Evolutionary conservation across 2,888 invertebrate species (phyloP).

Genomic region (Mythimna loreyi): DNA sequence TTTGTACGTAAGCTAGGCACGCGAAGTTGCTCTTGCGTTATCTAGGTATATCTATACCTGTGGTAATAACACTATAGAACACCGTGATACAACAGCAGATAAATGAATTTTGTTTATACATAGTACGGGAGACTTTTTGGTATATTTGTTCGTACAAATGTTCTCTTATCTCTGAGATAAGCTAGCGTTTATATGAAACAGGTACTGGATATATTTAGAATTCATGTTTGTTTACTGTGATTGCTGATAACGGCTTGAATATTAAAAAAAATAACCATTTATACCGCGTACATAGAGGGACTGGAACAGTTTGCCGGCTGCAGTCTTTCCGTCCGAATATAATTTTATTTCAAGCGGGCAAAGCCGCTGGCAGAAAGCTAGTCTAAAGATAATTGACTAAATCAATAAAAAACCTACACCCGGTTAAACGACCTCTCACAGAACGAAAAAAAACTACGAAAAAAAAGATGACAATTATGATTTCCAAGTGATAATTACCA

Average conservation of each 20-base stretch:
- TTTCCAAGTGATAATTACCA: constrained; percentile 4
- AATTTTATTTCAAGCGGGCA: no score
- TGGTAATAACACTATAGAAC: background rate
- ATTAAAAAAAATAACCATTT: background rate
- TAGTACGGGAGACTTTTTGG: constrained; percentile 9
- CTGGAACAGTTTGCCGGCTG: no score
- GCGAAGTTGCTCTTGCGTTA: no score
- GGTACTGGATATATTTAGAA: constrained; percentile 2
- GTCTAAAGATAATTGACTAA: no score
- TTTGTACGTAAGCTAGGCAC: no score
- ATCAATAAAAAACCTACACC: background rate
- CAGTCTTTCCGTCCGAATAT: no score
- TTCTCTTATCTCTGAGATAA: constrained; percentile 29
- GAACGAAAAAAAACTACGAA: background rate
- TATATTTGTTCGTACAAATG: constrained; percentile 24
- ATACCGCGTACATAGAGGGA: no score
- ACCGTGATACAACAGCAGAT: constrained; percentile 3
- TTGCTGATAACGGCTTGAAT: background rate
- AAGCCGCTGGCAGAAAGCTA: no score
- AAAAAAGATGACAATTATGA: constrained; percentile 12
- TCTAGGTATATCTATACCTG: no score
- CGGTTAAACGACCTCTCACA: background rate
- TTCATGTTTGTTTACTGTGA: constrained; percentile 2
- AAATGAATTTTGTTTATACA: background rate
- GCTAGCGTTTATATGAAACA: constrained; percentile 6